phyloP scores from a whole-genome alignment of 2,888 invertebrate species.

The Cataglyphis cursor region DNA sequence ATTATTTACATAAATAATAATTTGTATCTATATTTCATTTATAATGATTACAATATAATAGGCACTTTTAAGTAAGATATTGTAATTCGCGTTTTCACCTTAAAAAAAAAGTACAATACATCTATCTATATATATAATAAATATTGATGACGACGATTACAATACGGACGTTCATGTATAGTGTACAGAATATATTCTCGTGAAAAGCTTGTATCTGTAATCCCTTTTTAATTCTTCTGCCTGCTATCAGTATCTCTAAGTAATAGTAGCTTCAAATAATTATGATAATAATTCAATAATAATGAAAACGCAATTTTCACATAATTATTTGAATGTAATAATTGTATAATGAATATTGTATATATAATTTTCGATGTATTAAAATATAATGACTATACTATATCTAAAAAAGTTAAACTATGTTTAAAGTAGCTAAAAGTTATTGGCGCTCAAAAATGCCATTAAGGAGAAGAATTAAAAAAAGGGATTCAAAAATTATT shows the following conservation, averaged over 20 bases:
- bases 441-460: background rate
- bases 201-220: background rate
- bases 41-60: constrained; percentile 68
- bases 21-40: constrained; percentile 73
- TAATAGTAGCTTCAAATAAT: background rate
- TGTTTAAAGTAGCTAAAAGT: background rate
- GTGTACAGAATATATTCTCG: constrained; percentile 23
- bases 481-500: background rate
- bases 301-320: background rate
- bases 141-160: constrained; percentile 44
- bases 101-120: constrained; percentile 60
- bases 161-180: constrained; percentile 18
- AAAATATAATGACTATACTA: background rate
- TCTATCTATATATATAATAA: constrained; percentile 54
- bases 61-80: constrained; percentile 77
- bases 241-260: background rate
- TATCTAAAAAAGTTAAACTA: background rate
- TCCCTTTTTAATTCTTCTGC: background rate
- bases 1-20: constrained; percentile 70
- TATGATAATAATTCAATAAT: too few relatives aligned
- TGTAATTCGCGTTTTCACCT: constrained; percentile 59
- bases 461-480: constrained; percentile 25
- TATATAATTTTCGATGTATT: background rate
- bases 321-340: background rate
- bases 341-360: background rate